Evolutionary conservation across 2,113 vertebrate genomes (phyloP), one percentile per base, ranked within the genome.

Genomic region (Sardina pilchardus): DNA sequence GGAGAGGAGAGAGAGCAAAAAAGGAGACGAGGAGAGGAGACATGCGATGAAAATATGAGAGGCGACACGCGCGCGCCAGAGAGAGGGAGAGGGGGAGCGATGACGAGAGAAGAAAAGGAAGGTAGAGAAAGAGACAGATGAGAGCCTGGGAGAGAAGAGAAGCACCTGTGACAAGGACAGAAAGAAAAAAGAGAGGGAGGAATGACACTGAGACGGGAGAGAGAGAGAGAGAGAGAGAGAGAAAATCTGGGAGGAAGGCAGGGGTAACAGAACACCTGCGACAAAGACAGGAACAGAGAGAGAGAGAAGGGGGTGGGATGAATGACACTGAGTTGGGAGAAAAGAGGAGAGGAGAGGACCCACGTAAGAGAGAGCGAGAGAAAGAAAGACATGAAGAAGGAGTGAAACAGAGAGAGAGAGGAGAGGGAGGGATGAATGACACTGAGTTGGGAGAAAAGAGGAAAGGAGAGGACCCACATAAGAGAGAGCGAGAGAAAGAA

Each of bases 301-400:
- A 3, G 30, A 84, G 71, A 47, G 19, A 85, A 48, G 30, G 17
- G 44, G 45, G 39, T 19, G 48, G 17, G 36, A 56, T 10, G 53
- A 82, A 24, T 39, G 47, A 48, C 71, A 87, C 53, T 85, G 44
- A 47, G 17, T 48, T 85, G 87, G 44, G 88, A 87, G 85, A 81
- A 85, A 87, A 78, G 87, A 44, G 24, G 45, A 47, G 81, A 84
- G 88, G 80, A 84, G 24, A 81, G 42, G 67, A 53, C 83, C 53
- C 81, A 42, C n/a, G 56, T 50, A 86, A 81, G 34, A 81, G 81
- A 36, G 53, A 86, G 39, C 19, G 81, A 83, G 84, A 26, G 21
- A 87, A 84, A 85, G 44, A 78, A 87, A 85, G 85, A 50, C 75
- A 88, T 0, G 82, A 85, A n/a, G n/a, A 88, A 86, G 86, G 44